A percentile compares a stretch with the other conserved stretches of the same genome.
Conservation (phyloP, 1,140 invertebrate species). For the Pemphigus obesinymphae region DNA sequence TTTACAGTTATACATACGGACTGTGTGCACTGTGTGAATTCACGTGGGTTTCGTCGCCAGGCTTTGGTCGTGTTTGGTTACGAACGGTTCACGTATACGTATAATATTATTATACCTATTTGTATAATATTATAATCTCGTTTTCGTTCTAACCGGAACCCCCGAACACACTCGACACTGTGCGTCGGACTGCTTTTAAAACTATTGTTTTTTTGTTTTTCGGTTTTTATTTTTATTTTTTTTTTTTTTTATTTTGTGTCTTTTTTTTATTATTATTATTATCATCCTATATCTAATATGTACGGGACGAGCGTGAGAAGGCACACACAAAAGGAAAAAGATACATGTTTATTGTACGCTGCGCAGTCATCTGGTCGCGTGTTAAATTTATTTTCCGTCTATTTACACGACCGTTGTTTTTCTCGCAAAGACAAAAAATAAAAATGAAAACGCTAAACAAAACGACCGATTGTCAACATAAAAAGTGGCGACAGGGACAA, state of each 20-base stretch:
- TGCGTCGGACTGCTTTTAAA: not conserved
- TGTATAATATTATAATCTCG: not conserved
- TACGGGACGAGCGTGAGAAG: not conserved
- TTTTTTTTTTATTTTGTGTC: not conserved
- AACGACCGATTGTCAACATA: not conserved
- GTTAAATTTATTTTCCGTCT: not conserved
- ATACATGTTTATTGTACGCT: too few relatives aligned
- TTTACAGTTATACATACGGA: too few relatives aligned
- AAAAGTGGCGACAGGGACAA: not conserved
- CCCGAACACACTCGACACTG: not conserved
- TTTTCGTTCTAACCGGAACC: conserved; percentile 19
- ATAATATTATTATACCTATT: too few relatives aligned
- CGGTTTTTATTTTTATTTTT: not conserved
- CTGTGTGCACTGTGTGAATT: too few relatives aligned
- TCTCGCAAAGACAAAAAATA: not conserved
- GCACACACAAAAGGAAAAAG: too few relatives aligned
- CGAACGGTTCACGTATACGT: too few relatives aligned
- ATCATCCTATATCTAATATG: not conserved
- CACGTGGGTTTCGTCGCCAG: too few relatives aligned
- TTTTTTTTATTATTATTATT: too few relatives aligned
- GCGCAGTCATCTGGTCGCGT: not conserved
- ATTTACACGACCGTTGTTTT: not conserved
- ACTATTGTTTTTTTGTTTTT: not conserved
- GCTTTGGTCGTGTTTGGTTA: not conserved
- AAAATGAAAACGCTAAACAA: not conserved